Percentiles rank a stretch among this genome's conserved stretches.
phyloP scores from a whole-genome alignment of 1,140 invertebrate genomes.

The Neuroterus valhalla region DNA sequence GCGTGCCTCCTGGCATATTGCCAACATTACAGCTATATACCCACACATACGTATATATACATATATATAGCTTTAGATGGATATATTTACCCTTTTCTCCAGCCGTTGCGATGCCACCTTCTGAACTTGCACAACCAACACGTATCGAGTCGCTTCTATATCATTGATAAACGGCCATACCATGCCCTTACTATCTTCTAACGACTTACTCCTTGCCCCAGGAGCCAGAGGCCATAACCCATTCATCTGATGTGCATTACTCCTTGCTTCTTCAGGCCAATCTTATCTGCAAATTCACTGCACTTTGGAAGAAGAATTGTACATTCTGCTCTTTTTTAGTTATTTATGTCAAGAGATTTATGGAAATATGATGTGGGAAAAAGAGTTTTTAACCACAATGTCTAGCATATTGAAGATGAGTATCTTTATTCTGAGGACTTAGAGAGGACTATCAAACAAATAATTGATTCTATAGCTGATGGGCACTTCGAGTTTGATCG shows the following conservation, averaged over 20 bases:
- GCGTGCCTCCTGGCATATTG: slow-evolving; percentile 68
- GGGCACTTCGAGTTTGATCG: too few relatives aligned
- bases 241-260: slow-evolving; percentile 49
- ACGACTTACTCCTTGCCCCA: slow-evolving; percentile 34
- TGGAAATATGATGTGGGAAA: too few relatives aligned
- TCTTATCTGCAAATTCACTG: slow-evolving; percentile 47
- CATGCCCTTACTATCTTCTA: slow-evolving; percentile 60
- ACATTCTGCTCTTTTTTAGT: slow-evolving; percentile 35
- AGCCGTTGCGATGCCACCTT: slow-evolving; percentile 39
- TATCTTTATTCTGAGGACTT: too few relatives aligned
- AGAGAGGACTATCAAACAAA: too few relatives aligned
- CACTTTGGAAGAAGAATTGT: slow-evolving; percentile 34
- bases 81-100: slow-evolving; percentile 50
- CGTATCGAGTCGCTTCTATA: slow-evolving; percentile 62
- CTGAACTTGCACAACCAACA: slow-evolving; percentile 44
- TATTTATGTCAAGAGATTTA: slow-evolving; percentile 17
- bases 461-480: too few relatives aligned
- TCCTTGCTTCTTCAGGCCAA: slow-evolving; percentile 47
- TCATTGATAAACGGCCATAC: slow-evolving; percentile 69
- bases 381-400: too few relatives aligned
- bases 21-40: slow-evolving; percentile 46
- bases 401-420: too few relatives aligned
- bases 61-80: too few relatives aligned
- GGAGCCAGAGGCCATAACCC: slow-evolving; percentile 43
- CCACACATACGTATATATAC: too few relatives aligned